Evolutionary conservation across 2,113 vertebrate genomes (phyloP).

Genomic region (Vanacampus margaritifer): DNA sequence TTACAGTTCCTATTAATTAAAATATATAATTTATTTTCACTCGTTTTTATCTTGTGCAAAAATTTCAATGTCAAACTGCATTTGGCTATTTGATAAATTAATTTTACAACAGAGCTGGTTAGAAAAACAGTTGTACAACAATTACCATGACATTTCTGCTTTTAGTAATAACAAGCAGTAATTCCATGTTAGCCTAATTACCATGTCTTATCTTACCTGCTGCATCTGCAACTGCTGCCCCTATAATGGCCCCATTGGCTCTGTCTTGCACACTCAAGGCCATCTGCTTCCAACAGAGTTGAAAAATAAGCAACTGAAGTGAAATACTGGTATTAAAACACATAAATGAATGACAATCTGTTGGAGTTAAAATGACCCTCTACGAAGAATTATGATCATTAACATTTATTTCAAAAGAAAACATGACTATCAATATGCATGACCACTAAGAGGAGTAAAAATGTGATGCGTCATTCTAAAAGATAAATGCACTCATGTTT

Average conservation of each 20-base stretch:
- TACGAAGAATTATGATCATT: not conserved
- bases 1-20: not conserved
- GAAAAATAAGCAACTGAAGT: not conserved
- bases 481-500: not conserved
- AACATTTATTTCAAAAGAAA: not conserved
- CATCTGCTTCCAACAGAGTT: constrained; percentile 49
- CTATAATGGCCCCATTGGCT: constrained; percentile 64
- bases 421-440: not conserved
- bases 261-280: constrained; percentile 51
- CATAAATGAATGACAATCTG: not conserved
- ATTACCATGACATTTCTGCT: not conserved
- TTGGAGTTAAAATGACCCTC: not conserved
- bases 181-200: not conserved
- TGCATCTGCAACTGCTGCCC: constrained; percentile 71
- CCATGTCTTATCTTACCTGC: constrained; percentile 58
- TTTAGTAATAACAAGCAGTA: not conserved
- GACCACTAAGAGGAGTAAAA: not conserved
- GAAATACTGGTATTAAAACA: constrained; percentile 7
- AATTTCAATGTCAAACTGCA: not conserved
- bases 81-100: not conserved
- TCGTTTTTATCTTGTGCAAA: not conserved
- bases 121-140: not conserved
- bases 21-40: not conserved
- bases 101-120: not conserved
- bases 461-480: constrained; percentile 5